These are phyloP conservation scores for Anorthoa munda DNA, from an alignment of 2,888 invertebrate genomes.

Conservation along the genomic window DNA sequence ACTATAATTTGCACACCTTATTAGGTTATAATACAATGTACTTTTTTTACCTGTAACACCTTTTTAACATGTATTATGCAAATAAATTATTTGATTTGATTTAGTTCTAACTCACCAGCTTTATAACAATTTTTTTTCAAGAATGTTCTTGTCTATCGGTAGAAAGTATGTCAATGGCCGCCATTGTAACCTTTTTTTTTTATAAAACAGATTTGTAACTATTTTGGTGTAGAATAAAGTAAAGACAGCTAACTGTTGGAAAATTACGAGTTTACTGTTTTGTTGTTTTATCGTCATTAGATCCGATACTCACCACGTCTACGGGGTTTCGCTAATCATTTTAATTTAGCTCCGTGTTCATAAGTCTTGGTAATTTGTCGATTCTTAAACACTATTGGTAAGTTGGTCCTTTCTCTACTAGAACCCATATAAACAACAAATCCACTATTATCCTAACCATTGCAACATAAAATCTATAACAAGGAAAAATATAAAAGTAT, in stretches of 20 bases:
- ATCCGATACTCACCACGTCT: background rate
- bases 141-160: too few relatives aligned
- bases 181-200: too few relatives aligned
- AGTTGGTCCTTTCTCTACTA: slow-evolving; percentile 3
- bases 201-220: too few relatives aligned
- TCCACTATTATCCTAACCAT: background rate
- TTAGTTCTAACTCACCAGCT: too few relatives aligned
- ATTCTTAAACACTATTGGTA: slow-evolving; percentile 12
- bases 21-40: too few relatives aligned
- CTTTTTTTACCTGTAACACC: too few relatives aligned
- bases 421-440: background rate
- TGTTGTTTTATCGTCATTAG: background rate
- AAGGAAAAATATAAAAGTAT: slow-evolving; percentile 6
- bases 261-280: background rate
- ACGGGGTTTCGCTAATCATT: background rate
- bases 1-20: too few relatives aligned
- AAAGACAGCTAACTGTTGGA: background rate
- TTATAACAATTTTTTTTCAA: too few relatives aligned
- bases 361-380: slow-evolving; percentile 20
- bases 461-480: background rate
- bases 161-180: too few relatives aligned
- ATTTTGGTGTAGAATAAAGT: too few relatives aligned
- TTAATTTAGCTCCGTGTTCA: background rate
- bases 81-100: too few relatives aligned
- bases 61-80: too few relatives aligned